Base-by-base conservation (phyloP, 2,888 invertebrate genomes). In the Ophonus ardosiacus region DNA sequence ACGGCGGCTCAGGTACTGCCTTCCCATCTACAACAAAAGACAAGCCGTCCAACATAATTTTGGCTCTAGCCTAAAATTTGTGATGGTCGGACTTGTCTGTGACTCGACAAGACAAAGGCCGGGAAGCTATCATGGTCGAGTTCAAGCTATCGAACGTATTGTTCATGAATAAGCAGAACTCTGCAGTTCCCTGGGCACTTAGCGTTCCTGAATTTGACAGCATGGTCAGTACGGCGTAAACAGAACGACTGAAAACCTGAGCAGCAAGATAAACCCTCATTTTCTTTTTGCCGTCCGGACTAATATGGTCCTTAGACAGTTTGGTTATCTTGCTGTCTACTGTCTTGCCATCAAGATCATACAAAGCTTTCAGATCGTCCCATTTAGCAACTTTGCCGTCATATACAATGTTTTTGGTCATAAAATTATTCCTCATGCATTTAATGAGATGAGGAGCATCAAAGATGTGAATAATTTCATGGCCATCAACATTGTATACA, bases 241-340 rank as follows among this genome's bases (percentile, higher is more conserved):
- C 63, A 6, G 81, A 18, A 17, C 81, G 7, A 63, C 81, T 81
- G 38, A 81, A 81, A 17, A 31, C 31, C 31, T 31, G 5, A 5
- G 5, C 31, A 31, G 81, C 81, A 8, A 81, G 81, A 18, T 5
- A 63, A 3, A 81, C 81, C 13, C 63, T 81, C 81, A 81, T 81
- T 38, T 81, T 81, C 63, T 43, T 81, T 63, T 43, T 31, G 31
- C 81, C 81, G 8, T 40, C 63, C 8, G 81, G 81, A 8, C n/a
- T 10, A 15, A 81, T n/a, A n/a, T 81, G 81, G 18, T 81, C 81
- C 43, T 63, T 63, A 17, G 63, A 63, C 40, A 81, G 18, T 38
- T 81, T 81, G 10, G 40, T 63, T 10, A 81, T 7, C 15, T 81
- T 81, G 17, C 81, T 61, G 15, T 63, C 63, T 10, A 59, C 63